Base-by-base conservation (phyloP, 2,797 vertebrate species). In the Enteromius paludinosus region DNA sequence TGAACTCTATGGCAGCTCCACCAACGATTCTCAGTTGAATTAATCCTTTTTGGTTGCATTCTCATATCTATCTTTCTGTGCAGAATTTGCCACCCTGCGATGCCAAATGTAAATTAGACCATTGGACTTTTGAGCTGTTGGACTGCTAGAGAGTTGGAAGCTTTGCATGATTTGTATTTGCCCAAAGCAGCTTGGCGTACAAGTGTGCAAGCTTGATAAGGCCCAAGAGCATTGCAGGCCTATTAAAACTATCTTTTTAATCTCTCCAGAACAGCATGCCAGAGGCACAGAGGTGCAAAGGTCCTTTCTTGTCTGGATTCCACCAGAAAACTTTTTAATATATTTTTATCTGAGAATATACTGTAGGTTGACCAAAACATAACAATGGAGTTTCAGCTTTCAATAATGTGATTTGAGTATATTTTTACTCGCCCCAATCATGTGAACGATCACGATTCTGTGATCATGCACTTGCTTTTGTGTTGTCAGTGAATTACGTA, bases 391-490 rank as follows among this genome's bases (percentile, higher is more conserved):
- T 83, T 79, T 87, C 71, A 68, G 83, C 82, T 83, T 86, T 86
- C 84, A 82, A 88, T 88, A 87, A 90, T 69, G 84, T 82, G 62
- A 84, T 88, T 87, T 89, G 82, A 91, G 87, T 88, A 81, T 84
- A 87, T 90, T 89, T 88, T 83, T 85, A 89, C 87, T 89, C 84
- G 77, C 79, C 52, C 75, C 38, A 80, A 88, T 91, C 90, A 85
- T 45, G 43, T 45, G 88, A 89, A 91, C 82, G 45, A 69, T 87
- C 79, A 82, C 80, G 86, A 91, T 87, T 41, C 15, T 87, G 49
- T 77, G 69, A 61, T 76, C 74, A 8, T 30, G 5, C 17, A 9
- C 5, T 30, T 62, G 38, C 17, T 28, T 45, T 62, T 62, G 23
- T 11, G 0, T 45, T 28, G 56, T 62, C 56, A 30, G 74, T 3